Percentiles rank a stretch among this genome's conserved stretches.
Evolutionary conservation across 2,888 invertebrate genomes (phyloP).

Genomic region (Drosophila mimetica): DNA sequence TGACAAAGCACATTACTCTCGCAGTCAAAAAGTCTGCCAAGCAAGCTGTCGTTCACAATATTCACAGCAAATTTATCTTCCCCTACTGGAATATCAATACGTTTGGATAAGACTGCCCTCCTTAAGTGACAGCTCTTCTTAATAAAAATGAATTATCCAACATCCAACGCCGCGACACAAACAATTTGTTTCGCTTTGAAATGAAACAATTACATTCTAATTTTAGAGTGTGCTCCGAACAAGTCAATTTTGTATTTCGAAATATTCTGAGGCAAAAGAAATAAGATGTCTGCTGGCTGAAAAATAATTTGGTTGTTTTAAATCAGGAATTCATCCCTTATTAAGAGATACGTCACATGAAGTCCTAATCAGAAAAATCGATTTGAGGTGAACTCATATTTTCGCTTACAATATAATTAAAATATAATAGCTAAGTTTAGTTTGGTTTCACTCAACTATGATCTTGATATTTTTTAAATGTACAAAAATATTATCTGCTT

Average conservation of each 20-base stretch:
- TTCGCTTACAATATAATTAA: too few relatives aligned
- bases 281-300: slow-evolving; percentile 5
- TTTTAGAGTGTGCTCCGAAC: slow-evolving; percentile 22
- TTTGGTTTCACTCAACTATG: too few relatives aligned
- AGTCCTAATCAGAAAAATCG: neutral
- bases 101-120: slow-evolving; percentile 26
- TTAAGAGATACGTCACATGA: neutral
- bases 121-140: slow-evolving; percentile 37
- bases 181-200: slow-evolving; percentile 33
- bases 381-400: neutral
- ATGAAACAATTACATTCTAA: slow-evolving; percentile 37
- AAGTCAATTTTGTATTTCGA: slow-evolving; percentile 27
- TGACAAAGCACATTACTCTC: slow-evolving; percentile 18
- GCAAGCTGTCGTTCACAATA: slow-evolving; percentile 33
- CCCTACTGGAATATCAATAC: slow-evolving; percentile 22
- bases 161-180: slow-evolving; percentile 35
- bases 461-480: too few relatives aligned
- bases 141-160: slow-evolving; percentile 45
- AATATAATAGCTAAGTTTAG: too few relatives aligned
- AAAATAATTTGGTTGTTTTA: slow-evolving; percentile 4
- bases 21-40: slow-evolving; percentile 13
- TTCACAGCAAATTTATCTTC: slow-evolving; percentile 29
- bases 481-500: too few relatives aligned
- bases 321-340: slow-evolving; percentile 13
- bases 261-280: slow-evolving; percentile 11